Conservation (phyloP, 2,113 vertebrate species). For the Ptilonorhynchus violaceus region DNA sequence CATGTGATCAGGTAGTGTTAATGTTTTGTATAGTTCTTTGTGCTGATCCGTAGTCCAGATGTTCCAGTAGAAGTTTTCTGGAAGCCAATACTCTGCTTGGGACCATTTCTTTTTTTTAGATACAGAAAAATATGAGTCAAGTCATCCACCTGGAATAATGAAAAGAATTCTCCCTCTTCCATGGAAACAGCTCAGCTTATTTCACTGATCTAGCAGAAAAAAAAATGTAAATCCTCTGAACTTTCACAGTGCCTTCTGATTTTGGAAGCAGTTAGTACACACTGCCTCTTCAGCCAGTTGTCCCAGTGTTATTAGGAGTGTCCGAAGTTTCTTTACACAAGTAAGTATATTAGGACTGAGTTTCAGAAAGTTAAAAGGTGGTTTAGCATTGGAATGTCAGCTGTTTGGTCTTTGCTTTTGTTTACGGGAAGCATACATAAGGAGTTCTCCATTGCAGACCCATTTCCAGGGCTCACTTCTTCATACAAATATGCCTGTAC, state of each 20-base stretch:
- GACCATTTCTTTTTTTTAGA: background rate
- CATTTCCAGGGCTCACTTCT: background rate
- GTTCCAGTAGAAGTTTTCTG: background rate
- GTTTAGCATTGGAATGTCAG: background rate
- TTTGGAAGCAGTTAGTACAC: background rate
- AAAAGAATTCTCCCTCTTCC: background rate
- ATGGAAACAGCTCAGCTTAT: background rate
- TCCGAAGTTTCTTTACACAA: background rate
- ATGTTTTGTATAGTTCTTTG: background rate
- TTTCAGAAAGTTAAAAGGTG: background rate
- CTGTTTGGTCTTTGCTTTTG: background rate
- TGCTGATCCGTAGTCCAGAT: background rate
- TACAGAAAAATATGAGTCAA: background rate
- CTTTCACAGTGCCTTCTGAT: background rate
- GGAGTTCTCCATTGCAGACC: background rate
- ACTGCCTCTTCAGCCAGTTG: background rate
- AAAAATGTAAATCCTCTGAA: background rate
- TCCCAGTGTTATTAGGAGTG: background rate
- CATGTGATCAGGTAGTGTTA: background rate
- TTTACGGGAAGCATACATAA: background rate
- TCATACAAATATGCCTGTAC: background rate
- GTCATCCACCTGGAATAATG: background rate
- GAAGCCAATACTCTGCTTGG: background rate
- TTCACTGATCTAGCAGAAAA: background rate
- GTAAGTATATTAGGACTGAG: background rate